Base-by-base conservation (phyloP, 2,888 invertebrate species). In the Pheosia gnoma region DNA sequence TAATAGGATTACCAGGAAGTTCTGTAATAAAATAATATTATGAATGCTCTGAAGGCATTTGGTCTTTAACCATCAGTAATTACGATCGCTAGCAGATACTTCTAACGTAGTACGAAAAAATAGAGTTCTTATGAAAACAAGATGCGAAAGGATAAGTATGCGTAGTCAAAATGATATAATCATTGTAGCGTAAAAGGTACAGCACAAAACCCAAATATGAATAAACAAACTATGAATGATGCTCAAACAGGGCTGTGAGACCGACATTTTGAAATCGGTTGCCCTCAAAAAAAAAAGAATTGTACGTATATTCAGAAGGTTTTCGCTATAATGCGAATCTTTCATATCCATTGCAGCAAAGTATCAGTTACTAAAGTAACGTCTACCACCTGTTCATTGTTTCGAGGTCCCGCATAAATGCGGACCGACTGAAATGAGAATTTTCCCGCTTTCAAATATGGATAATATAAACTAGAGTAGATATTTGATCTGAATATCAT, bases 1-100 rank as follows among this genome's bases (percentile, higher is more conserved):
- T 96, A 76, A 94, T 95, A 63, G 96, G 96, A 80, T 95, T 96
- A 75, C 95, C 94, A 10, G 97, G 96, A 62, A 96, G 95, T 79
- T 96, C 96, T 97, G 95, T 60, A 94, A 82, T 83, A 86, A 64
- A 67, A 13, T 7, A 47, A 4, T n/a, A n/a, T 47, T 47, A 4
- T 47, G 4, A 47, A 47, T n/a, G n/a, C n/a, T 8, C n/a, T 4
- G n/a, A n/a, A n/a, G 11, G 4, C 10, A n/a, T 5, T n/a, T 11
- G 9, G 10, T 9, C 10, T 43, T 9, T 43, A 9, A 9, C 43
- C 1, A 43, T 9, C 9, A 8, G 10, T 9, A 41, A 43, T 43
- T 9, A 43, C 3, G 10, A 43, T 9, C 4, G 8, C 9, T 4
- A 43, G 7, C 5, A 9, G 8, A 9, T 43, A 3, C 4, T 10